phyloP scores from a whole-genome alignment of 2,888 invertebrate species.

The Chrysopilus asiliformis region DNA sequence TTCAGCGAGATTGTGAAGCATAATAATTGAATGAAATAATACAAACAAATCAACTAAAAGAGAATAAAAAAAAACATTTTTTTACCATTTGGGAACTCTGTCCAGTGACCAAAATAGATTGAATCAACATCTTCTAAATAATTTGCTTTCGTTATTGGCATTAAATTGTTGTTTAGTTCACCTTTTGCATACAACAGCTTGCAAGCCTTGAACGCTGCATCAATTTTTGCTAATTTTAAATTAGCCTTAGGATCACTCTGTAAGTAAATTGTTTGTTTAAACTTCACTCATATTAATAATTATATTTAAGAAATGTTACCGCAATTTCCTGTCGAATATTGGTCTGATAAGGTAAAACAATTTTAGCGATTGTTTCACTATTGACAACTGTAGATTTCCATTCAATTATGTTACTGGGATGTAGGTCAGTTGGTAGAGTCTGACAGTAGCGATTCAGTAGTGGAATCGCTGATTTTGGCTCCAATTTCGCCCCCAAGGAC shows the following conservation, averaged over 20 bases:
- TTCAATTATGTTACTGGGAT: constrained; percentile 43
- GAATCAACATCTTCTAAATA: constrained; percentile 26
- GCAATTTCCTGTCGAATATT: constrained; percentile 53
- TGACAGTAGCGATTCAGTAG: constrained; percentile 71
- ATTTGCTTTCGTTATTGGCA: constrained; percentile 41
- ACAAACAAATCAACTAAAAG: too few species aligned
- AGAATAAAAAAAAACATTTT: too few species aligned
- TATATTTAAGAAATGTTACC: constrained; percentile 37
- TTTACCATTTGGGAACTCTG: constrained; percentile 14
- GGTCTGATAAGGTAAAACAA: constrained; percentile 66
- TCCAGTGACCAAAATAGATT: constrained; percentile 53
- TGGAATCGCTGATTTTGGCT: constrained; percentile 19
- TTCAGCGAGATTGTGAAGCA: too few species aligned
- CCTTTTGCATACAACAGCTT: constrained; percentile 51
- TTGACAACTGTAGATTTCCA: constrained; percentile 24
- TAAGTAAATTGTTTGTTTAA: constrained; percentile 12
- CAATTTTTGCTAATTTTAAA: constrained; percentile 58
- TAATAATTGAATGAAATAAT: too few species aligned
- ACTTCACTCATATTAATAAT: background rate
- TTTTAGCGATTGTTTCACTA: constrained; percentile 34
- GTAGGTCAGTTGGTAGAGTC: constrained; percentile 63
- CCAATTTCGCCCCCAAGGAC: constrained; percentile 22
- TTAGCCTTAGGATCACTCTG: constrained; percentile 46
- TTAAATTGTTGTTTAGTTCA: constrained; percentile 57
- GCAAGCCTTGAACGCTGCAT: constrained; percentile 69